phyloP scores from a whole-genome alignment of 2,113 vertebrate species.

The Azemiops feae region DNA sequence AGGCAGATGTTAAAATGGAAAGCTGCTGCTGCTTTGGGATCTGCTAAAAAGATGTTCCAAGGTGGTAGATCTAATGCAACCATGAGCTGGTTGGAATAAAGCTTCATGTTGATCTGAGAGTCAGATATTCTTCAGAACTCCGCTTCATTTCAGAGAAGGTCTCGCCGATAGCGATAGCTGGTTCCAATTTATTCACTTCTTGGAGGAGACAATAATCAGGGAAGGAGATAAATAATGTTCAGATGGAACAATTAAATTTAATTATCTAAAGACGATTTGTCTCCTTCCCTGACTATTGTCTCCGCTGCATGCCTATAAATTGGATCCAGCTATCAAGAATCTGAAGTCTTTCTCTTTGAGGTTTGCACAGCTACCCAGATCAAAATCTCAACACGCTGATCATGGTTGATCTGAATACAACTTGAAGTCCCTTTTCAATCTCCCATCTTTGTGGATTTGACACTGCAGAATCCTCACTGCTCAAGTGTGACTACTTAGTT shows the following conservation, averaged over 20 bases:
- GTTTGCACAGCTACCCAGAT: slow-evolving; percentile 43
- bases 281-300: slow-evolving; percentile 67
- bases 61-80: slow-evolving; percentile 62
- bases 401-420: neutral
- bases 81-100: slow-evolving; percentile 38
- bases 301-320: slow-evolving; percentile 65
- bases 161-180: slow-evolving; percentile 60
- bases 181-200: slow-evolving; percentile 66
- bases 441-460: neutral
- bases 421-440: neutral
- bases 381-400: slow-evolving; percentile 52
- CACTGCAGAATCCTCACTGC: neutral
- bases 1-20: slow-evolving; percentile 19
- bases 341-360: slow-evolving; percentile 35
- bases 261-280: slow-evolving; percentile 70
- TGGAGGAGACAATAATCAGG: slow-evolving; percentile 65
- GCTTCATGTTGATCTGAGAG: slow-evolving; percentile 47
- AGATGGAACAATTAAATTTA: slow-evolving; percentile 73
- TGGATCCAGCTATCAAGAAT: slow-evolving; percentile 68
- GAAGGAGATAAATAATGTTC: slow-evolving; percentile 70
- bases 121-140: slow-evolving; percentile 45
- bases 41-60: slow-evolving; percentile 59
- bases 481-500: neutral
- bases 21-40: slow-evolving; percentile 36
- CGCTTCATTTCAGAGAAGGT: slow-evolving; percentile 36